Base-by-base conservation (phyloP, 1,140 invertebrate species). In the Formica exsecta region DNA sequence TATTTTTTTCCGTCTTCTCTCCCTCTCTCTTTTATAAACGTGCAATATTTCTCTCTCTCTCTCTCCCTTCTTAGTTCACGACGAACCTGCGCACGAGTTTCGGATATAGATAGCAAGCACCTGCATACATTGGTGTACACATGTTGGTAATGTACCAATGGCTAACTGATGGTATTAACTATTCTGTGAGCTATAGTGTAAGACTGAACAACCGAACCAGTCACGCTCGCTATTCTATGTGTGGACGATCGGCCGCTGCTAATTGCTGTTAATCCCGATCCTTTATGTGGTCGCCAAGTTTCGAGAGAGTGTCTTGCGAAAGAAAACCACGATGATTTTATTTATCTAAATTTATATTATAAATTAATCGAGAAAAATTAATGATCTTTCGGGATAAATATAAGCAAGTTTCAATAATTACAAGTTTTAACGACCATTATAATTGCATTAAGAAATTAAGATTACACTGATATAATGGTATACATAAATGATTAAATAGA, bases 71-170 rank as follows among this genome's bases (percentile, higher is more conserved):
- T 85, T 48, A 48, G 44, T 48, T 88, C 73, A 80, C 88, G 80
- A 84, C 86, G 22, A 86, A 87, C 84, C 85, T 83, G 87, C 85
- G 86, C 87, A 92, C 86, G 87, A 92, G 66, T 77, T 83, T 57
- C 36, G 73, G 62, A 92, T 91, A 87, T 75, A 90, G 86, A 90
- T 91, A 90, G 85, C 84, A 41, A 54, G 54, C 48, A 91, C 87
- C 87, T 86, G 79, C 68, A 83, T 83, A 83, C 73, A 73, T 83
- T 61, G 68, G 88, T 70, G 86, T 92, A 92, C 91, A 92, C 88
- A 89, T 92, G 91, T 92, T 44, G 54, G 64, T 89, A 71, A 74
- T 59, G 74, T 85, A 44, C 38, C 32, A 73, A 75, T 48, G 57
- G 73, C 36, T 77, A 77, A 77, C 86, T 65, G 57, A 73, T 44